Evolutionary conservation across 2,888 invertebrate species (phyloP), one percentile per base, ranked within the genome.

Genomic region (Phyto melanocephala): DNA sequence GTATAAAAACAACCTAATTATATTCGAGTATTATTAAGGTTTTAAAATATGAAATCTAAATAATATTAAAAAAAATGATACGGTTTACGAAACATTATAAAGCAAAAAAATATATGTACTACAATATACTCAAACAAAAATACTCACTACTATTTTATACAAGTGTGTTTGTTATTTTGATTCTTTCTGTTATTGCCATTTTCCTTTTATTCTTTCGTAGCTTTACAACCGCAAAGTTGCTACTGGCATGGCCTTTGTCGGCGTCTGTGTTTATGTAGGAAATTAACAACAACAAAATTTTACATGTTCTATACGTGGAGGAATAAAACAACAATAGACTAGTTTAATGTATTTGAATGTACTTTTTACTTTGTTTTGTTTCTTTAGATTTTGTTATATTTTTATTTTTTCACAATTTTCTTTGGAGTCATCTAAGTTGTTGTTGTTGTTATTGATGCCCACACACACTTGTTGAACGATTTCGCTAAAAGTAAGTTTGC

Each of bases 171-270:
- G 47, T 5, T 28, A 6, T 58, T 65, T 75, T 35, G 24, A 22
- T 65, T 54, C 37, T 8, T 63, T 15, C 35, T 54, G 33, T 52
- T 62, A 68, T 42, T 28, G 28, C 45, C 35, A 62, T 67, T 50
- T 72, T 40, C 20, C 40, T 70, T 63, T 20, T 20, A 20, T 42
- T 42, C n/a, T 54, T 54, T 42, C 17, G 15, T 68, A 20, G 40
- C 42, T 45, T 22, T 22, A 42, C 56, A 68, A 68, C 62, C 54
- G 37, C 62, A 78, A 70, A 77, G 77, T 81, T 74, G 70, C 74
- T 74, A 75, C 74, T 58, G 58, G 35, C 52, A 65, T 78, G 70
- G 78, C 75, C 74, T 82, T 82, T 82, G 74, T 70, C 78, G 81
- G 74, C 74, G 58, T 75, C 63, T 78, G 65, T 42, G 58, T 37